These are phyloP conservation scores for Bothrops jararaca DNA, from an alignment of 2,113 vertebrate genomes.

Conservation along the genomic window DNA sequence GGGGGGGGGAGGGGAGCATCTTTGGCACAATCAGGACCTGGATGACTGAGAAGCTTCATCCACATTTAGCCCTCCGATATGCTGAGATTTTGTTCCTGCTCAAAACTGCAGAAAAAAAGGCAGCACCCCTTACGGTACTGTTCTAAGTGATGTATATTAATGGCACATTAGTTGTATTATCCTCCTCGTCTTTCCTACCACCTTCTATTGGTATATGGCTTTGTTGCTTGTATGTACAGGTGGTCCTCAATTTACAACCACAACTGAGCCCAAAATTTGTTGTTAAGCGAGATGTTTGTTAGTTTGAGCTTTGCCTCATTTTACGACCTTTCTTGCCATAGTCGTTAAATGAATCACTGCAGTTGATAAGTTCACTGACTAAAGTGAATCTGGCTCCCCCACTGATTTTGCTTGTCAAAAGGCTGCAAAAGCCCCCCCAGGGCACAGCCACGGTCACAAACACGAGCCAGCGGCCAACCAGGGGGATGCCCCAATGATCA, in stretches of 20 bases:
- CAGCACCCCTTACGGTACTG: background rate
- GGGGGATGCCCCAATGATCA: background rate
- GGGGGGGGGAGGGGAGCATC: background rate
- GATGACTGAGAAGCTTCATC: background rate
- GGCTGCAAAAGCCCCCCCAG: background rate
- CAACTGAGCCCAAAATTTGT: background rate
- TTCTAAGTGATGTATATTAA: background rate
- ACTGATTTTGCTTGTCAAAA: background rate
- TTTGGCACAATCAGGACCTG: background rate
- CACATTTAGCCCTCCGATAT: background rate
- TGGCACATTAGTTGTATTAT: background rate
- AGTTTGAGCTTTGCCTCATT: background rate
- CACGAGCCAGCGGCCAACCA: background rate
- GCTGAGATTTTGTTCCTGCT: background rate
- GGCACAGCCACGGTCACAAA: background rate
- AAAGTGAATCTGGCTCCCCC: background rate
- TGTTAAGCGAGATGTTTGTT: background rate
- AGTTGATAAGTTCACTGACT: background rate
- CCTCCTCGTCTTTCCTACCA: background rate
- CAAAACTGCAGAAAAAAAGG: background rate
- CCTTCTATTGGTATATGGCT: background rate
- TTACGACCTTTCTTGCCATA: background rate
- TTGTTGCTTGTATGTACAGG: background rate
- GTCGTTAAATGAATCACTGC: background rate
- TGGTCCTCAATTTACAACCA: background rate